Evolutionary conservation across 2,888 invertebrate genomes (phyloP), one percentile per base, ranked within the genome.

Genomic region (Helobdella robusta): DNA sequence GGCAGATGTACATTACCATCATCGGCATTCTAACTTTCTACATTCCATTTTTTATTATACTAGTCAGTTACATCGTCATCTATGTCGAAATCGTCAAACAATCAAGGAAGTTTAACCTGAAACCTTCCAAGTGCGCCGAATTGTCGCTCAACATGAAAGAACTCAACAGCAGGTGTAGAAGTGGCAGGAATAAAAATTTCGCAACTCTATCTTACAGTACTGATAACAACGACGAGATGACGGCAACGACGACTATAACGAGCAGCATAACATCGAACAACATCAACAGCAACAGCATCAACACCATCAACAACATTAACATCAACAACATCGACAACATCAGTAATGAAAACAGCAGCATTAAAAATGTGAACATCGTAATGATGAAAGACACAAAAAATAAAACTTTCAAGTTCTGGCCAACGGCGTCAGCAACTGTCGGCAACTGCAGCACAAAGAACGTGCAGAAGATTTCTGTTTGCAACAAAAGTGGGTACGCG

Each of bases 281-380:
- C 0, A 71, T 79, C 28, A 76, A 77, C 18, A 74, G 73, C 63
- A 79, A 79, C 6, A 78, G 78, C 70, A 73, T 76, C n/a, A 79
- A 79, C 68, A 79, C 78, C 2, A 68, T 79, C 34, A 78, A 76
- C 68, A 79, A 79, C 78, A 78, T 79, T 4, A 69, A 78, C 36
- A 76, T 78, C 5, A 77, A 79, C n/a, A 76, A 77, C 5, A 61
- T 72, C 1, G 72, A 74, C n/a, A 79, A 76, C 70, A 73, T 78
- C 59, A n/a, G n/a, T n/a, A n/a, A n/a, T n/a, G n/a, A n/a, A n/a
- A n/a, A n/a, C n/a, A n/a, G n/a, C n/a, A n/a, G n/a, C n/a, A n/a
- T n/a, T n/a, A n/a, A n/a, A n/a, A n/a, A n/a, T n/a, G n/a, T n/a
- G n/a, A n/a, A n/a, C n/a, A n/a, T n/a, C n/a, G n/a, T n/a, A n/a